These are phyloP conservation scores for Grus americana DNA, from an alignment of 2,113 vertebrate genomes.

Conservation along the genomic window DNA sequence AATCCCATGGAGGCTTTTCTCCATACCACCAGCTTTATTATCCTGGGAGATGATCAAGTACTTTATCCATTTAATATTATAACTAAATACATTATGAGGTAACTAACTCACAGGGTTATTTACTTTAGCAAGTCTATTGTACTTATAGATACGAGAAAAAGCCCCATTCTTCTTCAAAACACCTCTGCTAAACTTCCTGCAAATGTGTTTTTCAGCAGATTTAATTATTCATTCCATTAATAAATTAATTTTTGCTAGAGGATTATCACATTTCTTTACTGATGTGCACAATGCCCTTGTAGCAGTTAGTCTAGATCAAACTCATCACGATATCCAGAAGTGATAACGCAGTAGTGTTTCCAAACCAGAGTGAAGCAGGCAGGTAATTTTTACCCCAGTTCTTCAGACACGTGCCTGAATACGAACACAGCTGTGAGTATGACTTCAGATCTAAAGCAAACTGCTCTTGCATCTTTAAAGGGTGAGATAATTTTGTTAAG, in stretches of 20 bases:
- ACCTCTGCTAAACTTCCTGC: slow-evolving; percentile 12
- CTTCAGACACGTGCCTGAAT: not conserved
- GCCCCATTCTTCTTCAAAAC: slow-evolving; percentile 9
- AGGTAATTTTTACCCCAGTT: not conserved
- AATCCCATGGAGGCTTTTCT: slow-evolving; percentile 1
- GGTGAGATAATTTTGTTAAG: not conserved
- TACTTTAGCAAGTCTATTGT: slow-evolving; percentile 46
- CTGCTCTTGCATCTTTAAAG: not conserved
- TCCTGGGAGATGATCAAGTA: slow-evolving; percentile 51
- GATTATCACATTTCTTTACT: slow-evolving; percentile 18
- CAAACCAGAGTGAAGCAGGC: not conserved
- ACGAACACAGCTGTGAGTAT: not conserved
- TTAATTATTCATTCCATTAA: slow-evolving; percentile 47
- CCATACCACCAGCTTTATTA: slow-evolving; percentile 45
- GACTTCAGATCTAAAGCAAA: not conserved
- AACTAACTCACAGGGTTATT: slow-evolving; percentile 44
- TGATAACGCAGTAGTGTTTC: not conserved
- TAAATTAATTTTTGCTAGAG: slow-evolving; percentile 54
- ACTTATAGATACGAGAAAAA: slow-evolving; percentile 34
- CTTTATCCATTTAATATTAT: slow-evolving; percentile 51
- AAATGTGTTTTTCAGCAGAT: slow-evolving; percentile 13
- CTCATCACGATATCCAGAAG: not conserved
- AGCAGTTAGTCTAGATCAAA: not conserved
- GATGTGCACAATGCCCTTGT: not conserved
- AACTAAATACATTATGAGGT: slow-evolving; percentile 42